Conservation (phyloP, 2,113 vertebrate genomes). For the Halcyon senegalensis region DNA sequence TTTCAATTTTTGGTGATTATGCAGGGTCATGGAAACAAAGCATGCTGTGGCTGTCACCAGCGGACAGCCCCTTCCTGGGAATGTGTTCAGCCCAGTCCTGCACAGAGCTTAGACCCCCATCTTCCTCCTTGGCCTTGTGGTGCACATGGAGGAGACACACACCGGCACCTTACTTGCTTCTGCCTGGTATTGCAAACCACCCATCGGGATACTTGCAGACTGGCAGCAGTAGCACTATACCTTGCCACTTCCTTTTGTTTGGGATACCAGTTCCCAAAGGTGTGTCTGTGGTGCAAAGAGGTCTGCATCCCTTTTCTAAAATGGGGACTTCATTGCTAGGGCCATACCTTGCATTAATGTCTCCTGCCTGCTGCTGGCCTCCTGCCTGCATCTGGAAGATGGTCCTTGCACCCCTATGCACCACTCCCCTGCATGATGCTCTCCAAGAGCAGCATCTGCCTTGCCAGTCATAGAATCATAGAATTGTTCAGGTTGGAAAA, state of each 20-base stretch:
- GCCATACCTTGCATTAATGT: not conserved
- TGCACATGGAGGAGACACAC: rapidly evolving
- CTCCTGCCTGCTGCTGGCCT: not conserved
- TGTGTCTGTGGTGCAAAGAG: not conserved
- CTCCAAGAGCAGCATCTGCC: not conserved
- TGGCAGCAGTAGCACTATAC: not conserved
- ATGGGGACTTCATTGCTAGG: rapidly evolving
- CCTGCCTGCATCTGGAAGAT: not conserved
- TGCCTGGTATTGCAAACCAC: not conserved
- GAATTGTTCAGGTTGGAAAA: not conserved
- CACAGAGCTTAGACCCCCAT: not conserved
- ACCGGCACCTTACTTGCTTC: rapidly evolving
- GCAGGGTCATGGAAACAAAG: not conserved
- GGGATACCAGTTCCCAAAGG: not conserved
- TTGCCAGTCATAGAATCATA: not conserved
- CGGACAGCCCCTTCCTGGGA: not conserved
- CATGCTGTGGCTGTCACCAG: not conserved
- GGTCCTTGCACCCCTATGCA: rapidly evolving
- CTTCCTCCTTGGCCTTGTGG: not conserved
- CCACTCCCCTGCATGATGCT: rapidly evolving
- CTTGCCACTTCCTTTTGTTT: not conserved
- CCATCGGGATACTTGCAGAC: not conserved
- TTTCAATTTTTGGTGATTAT: not conserved
- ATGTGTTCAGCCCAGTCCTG: not conserved
- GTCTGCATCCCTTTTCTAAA: not conserved